Evolutionary conservation across 1,140 invertebrate genomes (phyloP), one percentile per base, ranked within the genome.

Genomic region (Papilio helenus): DNA sequence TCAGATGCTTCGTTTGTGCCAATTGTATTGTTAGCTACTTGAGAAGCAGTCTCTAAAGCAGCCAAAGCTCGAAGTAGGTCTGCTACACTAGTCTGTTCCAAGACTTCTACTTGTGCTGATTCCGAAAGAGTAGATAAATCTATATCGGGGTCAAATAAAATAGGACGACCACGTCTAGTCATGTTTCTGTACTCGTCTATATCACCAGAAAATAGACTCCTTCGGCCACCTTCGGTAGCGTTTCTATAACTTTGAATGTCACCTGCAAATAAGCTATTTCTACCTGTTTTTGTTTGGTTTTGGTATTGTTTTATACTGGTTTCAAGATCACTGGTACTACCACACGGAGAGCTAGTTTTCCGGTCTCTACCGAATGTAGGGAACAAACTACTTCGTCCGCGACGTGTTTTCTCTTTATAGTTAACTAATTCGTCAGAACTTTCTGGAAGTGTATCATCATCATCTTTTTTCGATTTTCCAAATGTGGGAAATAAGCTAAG

Each of bases 71-170:
- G 93, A 18, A 97, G 93, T 26, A 97, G 95, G 91, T 97, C 97
- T 3, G 97, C 97, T 14, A 97, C 92, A 23, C 96, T 97, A 0
- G 97, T 97, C 84, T 97, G 96, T 93, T 97, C 97, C 61, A 97
- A 90, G 29, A 97, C 93, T 86, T 95, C 95, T 26, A 96, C 95
- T 83, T 96, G 94, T 77, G 96, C 94, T 3, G 93, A 89, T 79
- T 95, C 93, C 26, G 95, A 88, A 65, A 94, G 81, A 74, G 84
- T 90, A 55, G 88, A 83, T 79, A 94, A 86, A 79, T 94, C 92
- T 5, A 94, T 81, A 79, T 94, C 90, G 7, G 93, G 93, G 68
- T 96, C 96, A 77, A 96, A 96, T 26, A 95, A 85, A 81, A 95
- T 96, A 2, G 89, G 91, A 72, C 95, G 93, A 49, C 96, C 91